Conservation (phyloP, 1,140 invertebrate genomes). For the Medauroidea extradentata region DNA sequence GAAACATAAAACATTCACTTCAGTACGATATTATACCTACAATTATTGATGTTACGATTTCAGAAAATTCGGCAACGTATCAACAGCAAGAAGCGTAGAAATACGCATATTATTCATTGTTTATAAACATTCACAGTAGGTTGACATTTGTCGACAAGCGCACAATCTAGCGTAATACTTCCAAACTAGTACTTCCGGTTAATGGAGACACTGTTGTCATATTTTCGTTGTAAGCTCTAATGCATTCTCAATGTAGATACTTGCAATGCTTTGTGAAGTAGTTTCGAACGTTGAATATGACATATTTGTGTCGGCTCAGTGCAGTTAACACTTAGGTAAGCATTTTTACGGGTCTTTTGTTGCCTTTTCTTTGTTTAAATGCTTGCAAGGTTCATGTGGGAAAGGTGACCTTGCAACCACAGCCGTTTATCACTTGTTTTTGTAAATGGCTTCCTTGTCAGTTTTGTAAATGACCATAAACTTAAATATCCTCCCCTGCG, state of each 20-base stretch:
- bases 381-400: background rate
- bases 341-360: background rate
- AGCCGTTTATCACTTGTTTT: slow-evolving; percentile 17
- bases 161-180: too few relatives aligned
- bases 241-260: background rate
- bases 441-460: slow-evolving; percentile 14
- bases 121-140: too few relatives aligned
- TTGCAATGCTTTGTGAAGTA: background rate
- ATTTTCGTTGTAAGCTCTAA: slow-evolving; percentile 13
- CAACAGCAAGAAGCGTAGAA: too few relatives aligned
- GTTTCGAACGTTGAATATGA: background rate
- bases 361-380: slow-evolving; percentile 4
- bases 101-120: too few relatives aligned
- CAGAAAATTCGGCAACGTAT: too few relatives aligned
- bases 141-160: too few relatives aligned
- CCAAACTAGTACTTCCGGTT: slow-evolving; percentile 5
- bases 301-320: background rate
- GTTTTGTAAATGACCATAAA: slow-evolving; percentile 2
- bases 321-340: background rate
- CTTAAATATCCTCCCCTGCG: too few relatives aligned
- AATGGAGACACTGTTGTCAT: slow-evolving; percentile 20
- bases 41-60: too few relatives aligned
- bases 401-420: slow-evolving; percentile 21
- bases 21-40: too few relatives aligned
- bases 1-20: too few relatives aligned